Evolutionary conservation across 2,797 vertebrate species (phyloP).

Genomic region (Austrolebias charrua): DNA sequence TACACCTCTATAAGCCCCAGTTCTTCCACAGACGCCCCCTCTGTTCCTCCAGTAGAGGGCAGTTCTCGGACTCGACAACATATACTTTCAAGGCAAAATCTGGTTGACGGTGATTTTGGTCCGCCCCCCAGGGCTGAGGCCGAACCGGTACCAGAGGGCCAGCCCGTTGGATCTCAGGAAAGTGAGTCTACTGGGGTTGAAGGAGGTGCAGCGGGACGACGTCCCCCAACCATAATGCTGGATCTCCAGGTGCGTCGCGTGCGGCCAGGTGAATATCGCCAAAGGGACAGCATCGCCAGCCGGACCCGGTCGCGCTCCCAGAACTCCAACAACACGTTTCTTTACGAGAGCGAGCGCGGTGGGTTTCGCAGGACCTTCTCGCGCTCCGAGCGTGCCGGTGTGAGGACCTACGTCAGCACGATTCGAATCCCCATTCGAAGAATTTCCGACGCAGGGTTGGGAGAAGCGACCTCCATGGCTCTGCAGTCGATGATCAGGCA

Average conservation of each 20-base stretch:
- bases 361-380: constrained; percentile 98
- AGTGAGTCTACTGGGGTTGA: constrained; percentile 81
- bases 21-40: constrained; percentile 73
- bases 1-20: constrained; percentile 66
- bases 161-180: constrained; percentile 81
- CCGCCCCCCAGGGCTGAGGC: constrained; percentile 63
- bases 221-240: constrained; percentile 96
- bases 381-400: constrained; percentile 94
- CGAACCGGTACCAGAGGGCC: constrained; percentile 77
- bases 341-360: constrained; percentile 95
- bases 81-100: constrained; percentile 86
- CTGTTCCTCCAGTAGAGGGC: constrained; percentile 84
- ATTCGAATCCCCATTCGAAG: constrained; percentile 97
- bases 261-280: constrained; percentile 93
- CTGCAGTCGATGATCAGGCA: constrained; percentile 98
- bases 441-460: constrained; percentile 94
- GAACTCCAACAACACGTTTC: constrained; percentile 96
- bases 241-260: constrained; percentile 97
- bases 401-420: constrained; percentile 98
- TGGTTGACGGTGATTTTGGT: constrained; percentile 67
- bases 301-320: constrained; percentile 96
- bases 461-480: constrained; percentile 94
- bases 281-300: constrained; percentile 97
- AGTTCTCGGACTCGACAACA: constrained; percentile 97
- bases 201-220: constrained; percentile 80